Evolutionary conservation across 2,113 vertebrate species (phyloP).

Genomic region (Pungitius pungitius): DNA sequence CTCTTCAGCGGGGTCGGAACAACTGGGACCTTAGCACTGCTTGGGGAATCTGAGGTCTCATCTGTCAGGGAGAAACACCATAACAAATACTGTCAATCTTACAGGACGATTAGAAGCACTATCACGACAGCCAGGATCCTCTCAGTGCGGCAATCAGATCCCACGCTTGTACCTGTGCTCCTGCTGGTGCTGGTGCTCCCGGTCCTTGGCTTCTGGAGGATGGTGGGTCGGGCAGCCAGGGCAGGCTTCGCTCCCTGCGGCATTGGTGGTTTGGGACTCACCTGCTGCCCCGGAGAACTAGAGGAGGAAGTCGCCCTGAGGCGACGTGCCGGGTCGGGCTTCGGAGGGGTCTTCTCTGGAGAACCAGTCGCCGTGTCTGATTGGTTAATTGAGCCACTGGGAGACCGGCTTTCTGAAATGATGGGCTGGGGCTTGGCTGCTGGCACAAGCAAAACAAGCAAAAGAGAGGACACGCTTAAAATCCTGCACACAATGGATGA

Average conservation of each 20-base stretch:
- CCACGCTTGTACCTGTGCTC: slow-evolving; percentile 81
- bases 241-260: slow-evolving; percentile 87
- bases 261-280: slow-evolving; percentile 85
- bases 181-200: slow-evolving; percentile 73
- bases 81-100: neutral
- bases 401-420: slow-evolving; percentile 80
- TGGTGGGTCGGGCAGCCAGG: slow-evolving; percentile 83
- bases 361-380: slow-evolving; percentile 49
- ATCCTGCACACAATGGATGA: neutral
- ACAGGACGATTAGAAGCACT: neutral
- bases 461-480: neutral
- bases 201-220: slow-evolving; percentile 90
- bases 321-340: slow-evolving; percentile 80
- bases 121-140: neutral
- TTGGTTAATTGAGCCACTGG: slow-evolving; percentile 50
- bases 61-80: neutral
- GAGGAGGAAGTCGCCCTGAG: slow-evolving; percentile 81
- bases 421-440: slow-evolving; percentile 79
- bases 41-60: slow-evolving; percentile 81
- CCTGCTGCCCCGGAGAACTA: slow-evolving; percentile 64
- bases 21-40: slow-evolving; percentile 80
- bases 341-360: slow-evolving; percentile 84
- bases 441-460: neutral
- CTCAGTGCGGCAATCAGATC: neutral
- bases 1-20: slow-evolving; percentile 85